Base-by-base conservation (phyloP, 2,888 invertebrate genomes). In the Orgyia antiqua region DNA sequence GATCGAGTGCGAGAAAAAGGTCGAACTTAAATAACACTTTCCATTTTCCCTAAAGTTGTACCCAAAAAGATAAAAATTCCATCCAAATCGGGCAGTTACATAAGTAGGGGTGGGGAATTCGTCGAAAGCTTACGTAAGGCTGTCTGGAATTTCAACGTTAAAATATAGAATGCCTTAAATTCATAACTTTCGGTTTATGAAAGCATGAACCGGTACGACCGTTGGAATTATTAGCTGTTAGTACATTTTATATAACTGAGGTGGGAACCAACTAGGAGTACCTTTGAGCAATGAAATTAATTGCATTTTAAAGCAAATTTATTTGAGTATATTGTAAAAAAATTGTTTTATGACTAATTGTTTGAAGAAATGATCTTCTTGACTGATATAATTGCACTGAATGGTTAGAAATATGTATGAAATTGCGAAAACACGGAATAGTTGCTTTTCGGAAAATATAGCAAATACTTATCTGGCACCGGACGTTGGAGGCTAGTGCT, bases 121-220 rank as follows among this genome's bases (percentile, higher is more conserved):
- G 57, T 45, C 49, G 60, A 61, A 64, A 56, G 71, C 77, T 83
- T 83, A 83, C 80, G 83, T 83, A 83, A 83, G 76, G 61, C 43
- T 51, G 69, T 58, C 74, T 70, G 64, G 56, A 60, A 59, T 51
- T 56, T 58, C 49, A 42, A 51, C 49, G 35, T 44, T 39, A 30
- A 40, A 45, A 37, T 42, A 41, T 42, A 48, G 48, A 55, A 61
- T 50, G 45, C 34, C 40, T 55, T 55, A 54, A 56, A 60, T 62
- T 62, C 48, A 45, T 52, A 29, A 26, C 18, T 13, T 45, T 27
- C 25, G 25, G 28, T 29, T 34, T 18, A 18, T 4, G 18, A 8
- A 28, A 31, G 31, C 11, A 25, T 15, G 23, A 12, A 20, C 11
- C 24, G 24, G 26, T 13, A 27, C 28, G 28, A 17, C 11, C 29